Conservation (phyloP, 2,113 vertebrate genomes). For the Hippocampus guttulatus region DNA sequence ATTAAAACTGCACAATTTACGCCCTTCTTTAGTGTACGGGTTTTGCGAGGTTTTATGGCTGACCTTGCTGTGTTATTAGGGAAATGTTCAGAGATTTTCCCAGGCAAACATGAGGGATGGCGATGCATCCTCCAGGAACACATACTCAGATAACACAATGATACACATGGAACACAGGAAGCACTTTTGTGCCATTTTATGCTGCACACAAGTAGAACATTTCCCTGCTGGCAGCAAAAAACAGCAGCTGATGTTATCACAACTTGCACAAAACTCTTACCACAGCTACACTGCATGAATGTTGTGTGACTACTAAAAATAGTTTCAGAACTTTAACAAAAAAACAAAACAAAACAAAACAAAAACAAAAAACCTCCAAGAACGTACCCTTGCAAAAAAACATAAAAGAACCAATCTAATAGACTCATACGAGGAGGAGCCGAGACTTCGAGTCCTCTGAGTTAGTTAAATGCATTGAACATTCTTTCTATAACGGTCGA, state of each 20-base stretch:
- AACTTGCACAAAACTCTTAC: neutral
- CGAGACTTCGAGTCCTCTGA: neutral
- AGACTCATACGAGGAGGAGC: neutral
- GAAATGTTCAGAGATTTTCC: neutral
- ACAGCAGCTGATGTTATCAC: slow-evolving; percentile 2
- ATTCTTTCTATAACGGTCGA: neutral
- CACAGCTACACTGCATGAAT: neutral
- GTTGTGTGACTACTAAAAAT: neutral
- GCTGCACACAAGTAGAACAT: neutral
- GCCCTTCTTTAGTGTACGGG: neutral
- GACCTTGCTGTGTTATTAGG: neutral
- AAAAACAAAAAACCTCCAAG: no score
- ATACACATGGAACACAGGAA: neutral
- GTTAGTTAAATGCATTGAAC: neutral
- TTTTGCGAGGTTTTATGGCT: neutral
- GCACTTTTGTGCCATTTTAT: neutral
- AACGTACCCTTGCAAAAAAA: neutral
- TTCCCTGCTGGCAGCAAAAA: neutral
- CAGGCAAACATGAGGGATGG: neutral
- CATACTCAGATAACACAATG: neutral
- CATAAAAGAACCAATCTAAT: neutral
- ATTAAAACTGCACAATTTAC: neutral
- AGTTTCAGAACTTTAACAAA: neutral
- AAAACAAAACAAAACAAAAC: no score
- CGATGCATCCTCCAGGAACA: neutral